A percentile compares a stretch with the other conserved stretches of the same genome.
Evolutionary conservation across 2,113 vertebrate species (phyloP).

Genomic region (Macroglossus sobrinus): DNA sequence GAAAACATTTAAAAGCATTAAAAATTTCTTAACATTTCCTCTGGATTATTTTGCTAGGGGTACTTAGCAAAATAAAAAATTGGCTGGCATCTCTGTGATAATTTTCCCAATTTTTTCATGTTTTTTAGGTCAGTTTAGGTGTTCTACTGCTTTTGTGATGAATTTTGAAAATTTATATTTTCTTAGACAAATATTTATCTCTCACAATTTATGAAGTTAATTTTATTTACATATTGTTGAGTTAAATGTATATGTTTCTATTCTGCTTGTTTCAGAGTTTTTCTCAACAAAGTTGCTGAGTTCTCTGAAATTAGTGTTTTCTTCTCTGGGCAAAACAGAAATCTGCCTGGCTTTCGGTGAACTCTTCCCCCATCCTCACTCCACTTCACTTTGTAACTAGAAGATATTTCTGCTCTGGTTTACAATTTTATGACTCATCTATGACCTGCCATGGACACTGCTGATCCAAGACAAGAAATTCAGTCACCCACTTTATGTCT

Average conservation of each 20-base stretch:
- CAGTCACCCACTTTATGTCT: background rate
- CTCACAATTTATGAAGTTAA: background rate
- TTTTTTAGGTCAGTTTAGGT: background rate
- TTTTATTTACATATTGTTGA: background rate
- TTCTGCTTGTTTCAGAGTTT: background rate
- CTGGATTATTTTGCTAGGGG: background rate
- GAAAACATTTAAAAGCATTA: background rate
- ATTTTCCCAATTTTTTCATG: background rate
- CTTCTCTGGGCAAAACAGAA: background rate
- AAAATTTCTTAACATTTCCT: background rate
- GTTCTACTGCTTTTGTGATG: background rate
- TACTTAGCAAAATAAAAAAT: too few species aligned
- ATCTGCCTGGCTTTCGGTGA: background rate
- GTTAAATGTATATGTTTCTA: background rate
- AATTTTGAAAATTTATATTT: background rate
- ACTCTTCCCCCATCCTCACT: too few species aligned
- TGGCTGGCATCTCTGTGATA: background rate
- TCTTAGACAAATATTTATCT: background rate
- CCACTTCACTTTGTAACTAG: background rate
- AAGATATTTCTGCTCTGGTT: background rate
- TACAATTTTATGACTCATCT: background rate
- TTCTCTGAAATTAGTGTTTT: background rate
- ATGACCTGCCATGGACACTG: background rate
- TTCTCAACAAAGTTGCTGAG: background rate
- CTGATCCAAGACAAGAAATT: constrained; percentile 8